A percentile compares a stretch with the other conserved stretches of the same genome.
phyloP scores from a whole-genome alignment of 2,113 vertebrate species.

The Melanostigma gelatinosum region DNA sequence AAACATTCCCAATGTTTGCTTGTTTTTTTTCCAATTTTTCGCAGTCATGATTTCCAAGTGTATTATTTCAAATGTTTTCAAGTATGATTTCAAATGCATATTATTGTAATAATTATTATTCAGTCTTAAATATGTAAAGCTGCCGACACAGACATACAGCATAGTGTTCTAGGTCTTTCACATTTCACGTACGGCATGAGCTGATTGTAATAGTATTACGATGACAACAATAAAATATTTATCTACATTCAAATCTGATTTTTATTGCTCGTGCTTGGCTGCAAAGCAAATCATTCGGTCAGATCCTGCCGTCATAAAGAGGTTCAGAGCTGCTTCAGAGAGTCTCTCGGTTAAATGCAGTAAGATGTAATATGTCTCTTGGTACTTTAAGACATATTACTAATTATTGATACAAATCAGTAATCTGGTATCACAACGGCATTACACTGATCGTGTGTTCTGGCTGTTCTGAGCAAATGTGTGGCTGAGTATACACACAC shows the following conservation, averaged over 20 bases:
- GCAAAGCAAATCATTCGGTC: background rate
- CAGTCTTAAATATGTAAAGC: conserved; percentile 18
- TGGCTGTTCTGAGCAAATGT: background rate
- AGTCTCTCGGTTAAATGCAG: background rate
- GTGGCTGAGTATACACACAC: background rate
- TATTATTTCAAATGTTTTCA: conserved; percentile 34
- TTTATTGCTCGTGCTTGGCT: background rate
- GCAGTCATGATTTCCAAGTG: conserved; percentile 32
- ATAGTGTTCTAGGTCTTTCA: conserved; percentile 34
- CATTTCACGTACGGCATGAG: conserved; percentile 52
- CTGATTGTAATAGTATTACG: conserved; percentile 64
- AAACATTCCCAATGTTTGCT: conserved; percentile 32
- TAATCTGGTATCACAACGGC: background rate
- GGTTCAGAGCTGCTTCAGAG: background rate
- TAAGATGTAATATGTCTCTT: background rate
- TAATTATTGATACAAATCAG: background rate
- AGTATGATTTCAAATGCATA: conserved; percentile 26
- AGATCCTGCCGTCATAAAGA: background rate
- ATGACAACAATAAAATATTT: conserved; percentile 76
- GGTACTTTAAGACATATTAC: background rate
- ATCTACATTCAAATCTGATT: conserved; percentile 54
- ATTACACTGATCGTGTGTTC: background rate
- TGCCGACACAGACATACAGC: conserved; percentile 25
- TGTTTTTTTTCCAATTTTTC: conserved; percentile 10
- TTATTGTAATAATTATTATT: conserved; percentile 10